Conservation (phyloP, 2,113 vertebrate genomes). For the Galemys pyrenaicus region DNA sequence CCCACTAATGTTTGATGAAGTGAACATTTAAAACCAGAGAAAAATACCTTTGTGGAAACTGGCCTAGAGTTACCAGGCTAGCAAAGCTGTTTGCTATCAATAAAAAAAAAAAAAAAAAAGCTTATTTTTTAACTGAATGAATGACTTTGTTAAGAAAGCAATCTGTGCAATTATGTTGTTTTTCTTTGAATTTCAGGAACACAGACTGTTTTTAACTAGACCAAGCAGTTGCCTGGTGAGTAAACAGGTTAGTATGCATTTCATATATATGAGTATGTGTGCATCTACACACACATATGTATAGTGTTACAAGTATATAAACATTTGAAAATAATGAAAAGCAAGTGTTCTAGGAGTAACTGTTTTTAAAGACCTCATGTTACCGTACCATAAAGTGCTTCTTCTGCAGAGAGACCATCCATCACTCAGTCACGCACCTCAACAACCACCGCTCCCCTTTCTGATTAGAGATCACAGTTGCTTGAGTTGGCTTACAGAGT, state of each 20-base stretch:
- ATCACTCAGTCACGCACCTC: conserved; percentile 81
- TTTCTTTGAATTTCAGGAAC: conserved; percentile 53
- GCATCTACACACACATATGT: background rate
- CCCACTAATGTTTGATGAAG: background rate
- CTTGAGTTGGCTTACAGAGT: conserved; percentile 85
- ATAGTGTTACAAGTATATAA: background rate
- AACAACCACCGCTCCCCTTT: conserved; percentile 78
- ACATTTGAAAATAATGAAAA: conserved; percentile 80
- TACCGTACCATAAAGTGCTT: conserved; percentile 64
- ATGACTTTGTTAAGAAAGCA: conserved; percentile 61
- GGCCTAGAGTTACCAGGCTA: background rate
- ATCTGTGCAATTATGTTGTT: background rate
- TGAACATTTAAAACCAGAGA: conserved; percentile 29
- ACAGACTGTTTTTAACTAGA: background rate
- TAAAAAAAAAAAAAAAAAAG: conserved; percentile 64
- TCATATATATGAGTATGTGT: background rate
- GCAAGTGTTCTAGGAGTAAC: conserved; percentile 64
- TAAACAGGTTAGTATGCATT: background rate
- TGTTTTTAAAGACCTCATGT: conserved; percentile 76
- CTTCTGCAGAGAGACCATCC: conserved; percentile 80
- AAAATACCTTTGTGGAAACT: conserved; percentile 31
- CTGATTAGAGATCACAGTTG: conserved; percentile 89
- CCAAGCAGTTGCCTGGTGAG: background rate
- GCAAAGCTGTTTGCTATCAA: conserved; percentile 23
- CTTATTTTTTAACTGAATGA: conserved; percentile 42